Conservation (phyloP, 1,140 invertebrate species). For the Drosophila biarmipes region DNA sequence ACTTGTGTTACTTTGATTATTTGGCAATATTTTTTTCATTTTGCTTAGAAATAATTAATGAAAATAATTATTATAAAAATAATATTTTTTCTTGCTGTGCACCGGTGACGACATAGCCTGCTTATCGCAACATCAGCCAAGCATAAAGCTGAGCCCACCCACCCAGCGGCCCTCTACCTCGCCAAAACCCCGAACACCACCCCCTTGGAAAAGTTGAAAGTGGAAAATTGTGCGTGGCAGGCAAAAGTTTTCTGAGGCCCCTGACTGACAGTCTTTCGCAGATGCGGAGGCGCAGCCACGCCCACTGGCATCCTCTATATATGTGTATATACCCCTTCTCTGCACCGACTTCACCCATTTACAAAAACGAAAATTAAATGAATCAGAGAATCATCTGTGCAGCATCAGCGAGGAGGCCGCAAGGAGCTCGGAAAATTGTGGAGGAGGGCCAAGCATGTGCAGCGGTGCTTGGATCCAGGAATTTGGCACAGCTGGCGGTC, state of each 20-base stretch:
- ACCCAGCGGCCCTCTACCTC: not conserved
- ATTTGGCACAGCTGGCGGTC: slow-evolving; percentile 73
- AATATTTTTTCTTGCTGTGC: not conserved
- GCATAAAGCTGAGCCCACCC: slow-evolving; percentile 71
- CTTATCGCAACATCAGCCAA: slow-evolving; percentile 82
- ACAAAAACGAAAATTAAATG: slow-evolving; percentile 70
- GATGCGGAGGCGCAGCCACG: slow-evolving; percentile 33
- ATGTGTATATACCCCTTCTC: not conserved
- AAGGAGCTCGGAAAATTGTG: not conserved
- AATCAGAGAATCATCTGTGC: slow-evolving; percentile 72
- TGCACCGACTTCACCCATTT: slow-evolving; percentile 41
- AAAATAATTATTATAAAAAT: no score
- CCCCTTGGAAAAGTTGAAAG: slow-evolving; percentile 66
- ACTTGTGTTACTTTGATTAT: not conserved
- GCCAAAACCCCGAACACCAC: slow-evolving; percentile 4
- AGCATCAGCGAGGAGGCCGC: slow-evolving; percentile 19
- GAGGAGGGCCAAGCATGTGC: slow-evolving; percentile 49
- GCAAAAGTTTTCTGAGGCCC: slow-evolving; percentile 65
- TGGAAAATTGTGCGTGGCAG: slow-evolving; percentile 82
- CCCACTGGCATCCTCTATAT: not conserved
- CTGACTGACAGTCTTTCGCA: slow-evolving; percentile 58
- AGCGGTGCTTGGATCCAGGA: slow-evolving; percentile 45
- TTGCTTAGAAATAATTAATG: not conserved
- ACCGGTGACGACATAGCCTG: slow-evolving; percentile 46
- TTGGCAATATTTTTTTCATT: no score